Conservation (phyloP, 2,113 vertebrate species). For the Falcunculus frontatus region DNA sequence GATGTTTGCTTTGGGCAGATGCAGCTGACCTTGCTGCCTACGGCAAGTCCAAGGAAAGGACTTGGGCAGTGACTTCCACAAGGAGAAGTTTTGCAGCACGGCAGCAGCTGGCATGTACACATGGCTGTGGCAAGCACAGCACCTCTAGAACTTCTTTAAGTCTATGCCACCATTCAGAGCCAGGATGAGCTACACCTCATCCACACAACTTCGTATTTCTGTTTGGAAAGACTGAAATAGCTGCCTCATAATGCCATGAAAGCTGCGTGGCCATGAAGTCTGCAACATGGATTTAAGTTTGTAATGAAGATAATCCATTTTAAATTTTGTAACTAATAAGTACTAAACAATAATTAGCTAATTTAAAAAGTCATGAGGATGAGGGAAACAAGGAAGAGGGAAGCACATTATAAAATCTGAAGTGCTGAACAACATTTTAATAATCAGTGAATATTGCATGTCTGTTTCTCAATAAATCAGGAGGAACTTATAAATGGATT, state of each 20-base stretch:
- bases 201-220: neutral
- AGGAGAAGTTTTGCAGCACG: fast-evolving
- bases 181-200: neutral
- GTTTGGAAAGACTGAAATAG: fast-evolving
- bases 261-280: neutral
- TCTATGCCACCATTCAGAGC: neutral
- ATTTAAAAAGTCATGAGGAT: neutral
- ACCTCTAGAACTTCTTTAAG: neutral
- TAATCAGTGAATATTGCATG: neutral
- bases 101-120: neutral
- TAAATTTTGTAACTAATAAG: neutral
- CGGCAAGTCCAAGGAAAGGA: neutral
- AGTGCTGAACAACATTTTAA: neutral
- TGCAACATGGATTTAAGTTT: neutral
- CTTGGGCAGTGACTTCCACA: neutral
- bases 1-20: neutral
- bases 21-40: neutral
- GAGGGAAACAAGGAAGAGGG: neutral
- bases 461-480: neutral
- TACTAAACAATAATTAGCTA: neutral
- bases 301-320: neutral
- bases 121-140: neutral
- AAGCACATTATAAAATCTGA: neutral
- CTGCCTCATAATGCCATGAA: neutral
- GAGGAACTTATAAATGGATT: neutral